Evolutionary conservation across 2,888 invertebrate species (phyloP), one percentile per base, ranked within the genome.

Genomic region (Pterostichus madidus): DNA sequence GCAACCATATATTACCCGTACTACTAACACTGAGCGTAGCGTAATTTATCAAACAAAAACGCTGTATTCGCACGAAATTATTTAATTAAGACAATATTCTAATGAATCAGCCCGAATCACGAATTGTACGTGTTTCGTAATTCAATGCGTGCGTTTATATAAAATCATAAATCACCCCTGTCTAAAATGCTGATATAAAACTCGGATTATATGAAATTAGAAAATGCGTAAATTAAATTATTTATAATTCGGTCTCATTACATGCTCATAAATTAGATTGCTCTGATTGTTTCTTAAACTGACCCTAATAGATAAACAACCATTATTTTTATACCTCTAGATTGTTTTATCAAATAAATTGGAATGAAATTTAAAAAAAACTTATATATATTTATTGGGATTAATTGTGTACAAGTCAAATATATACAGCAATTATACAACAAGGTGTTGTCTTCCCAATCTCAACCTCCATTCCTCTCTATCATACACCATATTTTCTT

Each of bases 11-110:
- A 78, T 61, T 61, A 56, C 61, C 39, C 59, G 15, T 78, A 46
- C 61, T 59, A 78, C 59, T 39, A 78, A 78, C 78, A 56, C 76
- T 56, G 15, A 59, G 44, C 61, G 7, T 13, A 13, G 13, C 59
- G 46, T 78, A 59, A 78, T 78, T 78, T 59, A 78, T 78, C 78
- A 61, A 56, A 61, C 78, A 78, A 77, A 77, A 77, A 77, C 56
- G 76, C 71, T 71, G 71, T 71, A 71, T 71, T 71, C 44, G 71
- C 76, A 77, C 53, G 78, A 61, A 44, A 78, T 78, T 78, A 78
- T 78, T 61, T 78, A 78, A 78, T 78, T 78, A 78, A 78, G 78
- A 78, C 78, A 61, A 59, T 78, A 78, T 78, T 61, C 78, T 78
- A 77, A 77, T 77, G 59, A 77, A 59, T 59, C 56, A 32, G 52